Evolutionary conservation across 1,140 invertebrate genomes (phyloP), one percentile per base, ranked within the genome.

Genomic region (Halyomorpha halys): DNA sequence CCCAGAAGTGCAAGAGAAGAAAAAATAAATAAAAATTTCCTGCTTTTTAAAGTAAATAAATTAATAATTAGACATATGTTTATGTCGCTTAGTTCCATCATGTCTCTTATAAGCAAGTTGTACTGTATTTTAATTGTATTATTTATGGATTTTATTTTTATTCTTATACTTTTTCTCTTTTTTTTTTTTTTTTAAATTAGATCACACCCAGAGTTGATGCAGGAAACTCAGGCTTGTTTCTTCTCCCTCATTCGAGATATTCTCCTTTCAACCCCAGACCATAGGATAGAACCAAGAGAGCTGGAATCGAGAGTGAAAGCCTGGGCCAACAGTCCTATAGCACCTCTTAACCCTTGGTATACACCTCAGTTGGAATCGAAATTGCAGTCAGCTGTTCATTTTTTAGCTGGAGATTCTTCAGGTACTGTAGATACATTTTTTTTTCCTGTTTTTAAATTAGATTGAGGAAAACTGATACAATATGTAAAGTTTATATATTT

Each of bases 341-440:
- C 85, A 19, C 84, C 86, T 2, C 76, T 90, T 2, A 92, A 92
- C 72, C 84, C 87, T 63, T 97, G 92, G 91, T 84, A 81, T 62
- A 74, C 75, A 70, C 65, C 62, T 21, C 56, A 62, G 13, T 54
- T 67, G 9, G 79, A 84, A 54, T 89, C 88, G 68, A 95, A 91
- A 90, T 81, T 96, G 18, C 81, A 85, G 44, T 85, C 89, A 8
- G 90, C 91, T 3, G 77, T 96, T 14, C 86, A 87, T 65, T 96
- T 95, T 74, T 76, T 97, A 18, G 86, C 90, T 18, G 93, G 93
- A 3, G 90, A 94, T 72, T 84, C 86, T 68, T 78, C 84, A 65
- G 86, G 81, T 82, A 70, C 71, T 18, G 54, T 45, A 16, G 27
- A n/a, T n/a, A n/a, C n/a, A n/a, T n/a, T n/a, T n/a, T n/a, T n/a